Evolutionary conservation across 2,113 vertebrate species (phyloP).

Genomic region (Strix uralensis): DNA sequence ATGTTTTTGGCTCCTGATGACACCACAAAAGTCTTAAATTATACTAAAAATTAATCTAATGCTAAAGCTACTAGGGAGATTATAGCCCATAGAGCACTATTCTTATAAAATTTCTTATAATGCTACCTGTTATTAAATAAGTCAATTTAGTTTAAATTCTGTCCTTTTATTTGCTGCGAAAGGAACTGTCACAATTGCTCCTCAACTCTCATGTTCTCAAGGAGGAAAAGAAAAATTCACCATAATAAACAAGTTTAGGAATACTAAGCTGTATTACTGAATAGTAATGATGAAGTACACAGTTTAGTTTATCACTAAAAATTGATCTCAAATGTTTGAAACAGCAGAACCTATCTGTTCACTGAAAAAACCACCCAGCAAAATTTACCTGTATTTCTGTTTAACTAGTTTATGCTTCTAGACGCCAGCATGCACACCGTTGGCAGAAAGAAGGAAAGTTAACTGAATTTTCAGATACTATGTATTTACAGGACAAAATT

Average conservation of each 20-base stretch:
- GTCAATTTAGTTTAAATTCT: background rate
- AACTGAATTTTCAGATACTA: background rate
- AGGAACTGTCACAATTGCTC: background rate
- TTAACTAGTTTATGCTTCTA: background rate
- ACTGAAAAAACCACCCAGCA: background rate
- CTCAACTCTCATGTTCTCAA: background rate
- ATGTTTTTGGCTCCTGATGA: background rate
- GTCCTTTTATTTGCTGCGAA: background rate
- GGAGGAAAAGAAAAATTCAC: background rate
- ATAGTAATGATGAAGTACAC: background rate
- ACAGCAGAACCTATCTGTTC: background rate
- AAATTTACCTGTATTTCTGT: background rate
- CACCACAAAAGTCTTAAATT: background rate
- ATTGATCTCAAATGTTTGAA: background rate
- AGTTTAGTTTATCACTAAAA: background rate
- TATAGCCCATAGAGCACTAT: background rate
- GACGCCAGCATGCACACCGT: fast-evolving
- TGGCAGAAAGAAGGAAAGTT: background rate
- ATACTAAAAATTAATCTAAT: background rate
- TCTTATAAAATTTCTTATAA: background rate
- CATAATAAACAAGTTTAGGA: background rate
- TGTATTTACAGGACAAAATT: background rate
- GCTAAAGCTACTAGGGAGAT: background rate
- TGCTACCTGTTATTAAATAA: background rate
- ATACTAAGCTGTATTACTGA: background rate